Evolutionary conservation across 2,797 vertebrate genomes (phyloP).

Genomic region (Gymnoscopelus braueri): DNA sequence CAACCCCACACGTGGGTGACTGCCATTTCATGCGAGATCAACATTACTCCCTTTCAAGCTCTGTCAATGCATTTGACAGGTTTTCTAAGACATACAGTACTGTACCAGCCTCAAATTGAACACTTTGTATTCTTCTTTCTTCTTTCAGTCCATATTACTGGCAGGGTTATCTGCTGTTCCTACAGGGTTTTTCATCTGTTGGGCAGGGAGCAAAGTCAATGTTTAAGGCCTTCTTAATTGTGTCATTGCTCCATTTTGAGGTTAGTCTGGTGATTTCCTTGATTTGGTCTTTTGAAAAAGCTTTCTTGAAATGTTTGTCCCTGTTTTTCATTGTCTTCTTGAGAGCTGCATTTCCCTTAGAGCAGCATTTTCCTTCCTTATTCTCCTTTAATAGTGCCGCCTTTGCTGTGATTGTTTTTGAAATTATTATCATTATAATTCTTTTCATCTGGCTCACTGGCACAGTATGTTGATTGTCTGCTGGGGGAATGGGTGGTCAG

Average conservation of each 20-base stretch:
- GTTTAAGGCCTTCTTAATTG: conserved; percentile 8
- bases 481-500: background rate
- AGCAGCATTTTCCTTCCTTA: background rate
- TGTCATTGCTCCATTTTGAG: conserved; percentile 16
- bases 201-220: background rate
- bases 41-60: conserved; percentile 12
- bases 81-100: conserved; percentile 10
- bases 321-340: background rate
- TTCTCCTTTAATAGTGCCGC: background rate
- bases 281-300: conserved; percentile 21
- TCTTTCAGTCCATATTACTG: conserved; percentile 1
- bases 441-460: background rate
- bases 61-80: conserved; percentile 1
- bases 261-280: conserved; percentile 10
- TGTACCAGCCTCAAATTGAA: background rate
- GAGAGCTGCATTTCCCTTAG: conserved; percentile 1
- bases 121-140: conserved; percentile 12
- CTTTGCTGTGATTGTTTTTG: conserved; percentile 1
- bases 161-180: conserved; percentile 8
- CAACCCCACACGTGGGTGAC: conserved; percentile 27
- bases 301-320: background rate
- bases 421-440: background rate
- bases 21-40: conserved; percentile 16
- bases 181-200: conserved; percentile 10
- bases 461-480: background rate